Conservation (phyloP, 2,888 invertebrate species). For the Selenia dentaria region DNA sequence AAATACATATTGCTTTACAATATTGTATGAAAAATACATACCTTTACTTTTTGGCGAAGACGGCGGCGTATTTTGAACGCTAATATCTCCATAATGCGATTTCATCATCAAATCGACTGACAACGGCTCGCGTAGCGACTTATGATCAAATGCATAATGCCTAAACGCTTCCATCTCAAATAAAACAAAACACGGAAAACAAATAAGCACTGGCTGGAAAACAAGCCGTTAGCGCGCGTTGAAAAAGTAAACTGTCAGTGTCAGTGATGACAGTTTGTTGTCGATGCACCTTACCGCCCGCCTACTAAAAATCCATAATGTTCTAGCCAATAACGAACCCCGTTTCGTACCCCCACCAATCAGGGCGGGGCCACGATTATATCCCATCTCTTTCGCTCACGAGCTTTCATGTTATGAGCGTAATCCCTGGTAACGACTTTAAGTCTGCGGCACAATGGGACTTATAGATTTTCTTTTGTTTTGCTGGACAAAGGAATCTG, state of each 20-base stretch:
- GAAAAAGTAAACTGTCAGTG: slow-evolving; percentile 66
- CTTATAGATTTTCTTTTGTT: slow-evolving; percentile 20
- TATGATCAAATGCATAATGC: slow-evolving; percentile 50
- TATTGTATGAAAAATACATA: slow-evolving; percentile 46
- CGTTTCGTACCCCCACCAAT: slow-evolving; percentile 66
- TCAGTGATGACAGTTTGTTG: slow-evolving; percentile 54
- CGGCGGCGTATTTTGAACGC: slow-evolving; percentile 56
- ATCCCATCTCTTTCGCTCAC: slow-evolving; percentile 68
- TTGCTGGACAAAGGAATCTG: not conserved
- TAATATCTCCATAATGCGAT: slow-evolving; percentile 46
- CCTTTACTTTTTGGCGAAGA: slow-evolving; percentile 72
- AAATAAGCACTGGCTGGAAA: slow-evolving; percentile 33
- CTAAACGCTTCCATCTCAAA: slow-evolving; percentile 53
- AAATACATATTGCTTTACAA: no score
- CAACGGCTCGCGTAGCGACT: slow-evolving; percentile 47
- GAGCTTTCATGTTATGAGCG: slow-evolving; percentile 58
- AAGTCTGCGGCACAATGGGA: slow-evolving; percentile 48
- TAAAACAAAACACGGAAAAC: slow-evolving; percentile 19
- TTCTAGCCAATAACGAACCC: slow-evolving; percentile 68
- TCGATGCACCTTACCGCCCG: slow-evolving; percentile 52
- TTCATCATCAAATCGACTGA: slow-evolving; percentile 57
- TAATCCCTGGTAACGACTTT: slow-evolving; percentile 49
- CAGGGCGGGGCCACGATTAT: slow-evolving; percentile 67
- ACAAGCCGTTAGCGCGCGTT: slow-evolving; percentile 39
- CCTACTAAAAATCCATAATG: slow-evolving; percentile 78